Conservation (phyloP, 2,113 vertebrate genomes). For the Raphicerus campestris region DNA sequence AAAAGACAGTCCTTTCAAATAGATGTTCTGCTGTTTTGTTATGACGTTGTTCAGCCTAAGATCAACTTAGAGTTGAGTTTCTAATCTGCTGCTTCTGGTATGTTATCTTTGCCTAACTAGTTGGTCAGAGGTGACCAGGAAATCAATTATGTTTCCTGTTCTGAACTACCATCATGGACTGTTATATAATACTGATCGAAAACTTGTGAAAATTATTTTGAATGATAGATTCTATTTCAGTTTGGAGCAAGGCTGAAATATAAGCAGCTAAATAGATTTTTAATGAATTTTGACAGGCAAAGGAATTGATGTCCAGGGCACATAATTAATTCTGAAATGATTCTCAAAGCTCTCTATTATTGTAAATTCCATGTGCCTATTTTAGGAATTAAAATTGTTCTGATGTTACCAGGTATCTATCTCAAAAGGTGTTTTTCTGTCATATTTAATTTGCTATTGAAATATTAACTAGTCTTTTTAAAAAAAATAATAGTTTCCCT, state of each 20-base stretch:
- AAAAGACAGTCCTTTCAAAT: background rate
- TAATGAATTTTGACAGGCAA: conserved; percentile 16
- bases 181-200: conserved; percentile 54
- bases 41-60: background rate
- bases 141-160: conserved; percentile 44
- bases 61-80: background rate
- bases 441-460: conserved; percentile 36
- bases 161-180: conserved; percentile 20
- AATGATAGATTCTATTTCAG: conserved; percentile 14
- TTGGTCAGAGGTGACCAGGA: conserved; percentile 32
- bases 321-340: conserved; percentile 31
- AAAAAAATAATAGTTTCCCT: background rate
- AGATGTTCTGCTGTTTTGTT: background rate
- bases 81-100: background rate
- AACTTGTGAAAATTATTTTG: conserved; percentile 58
- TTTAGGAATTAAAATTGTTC: background rate
- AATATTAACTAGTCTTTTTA: background rate
- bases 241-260: background rate
- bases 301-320: conserved; percentile 10
- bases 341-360: background rate
- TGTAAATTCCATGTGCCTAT: background rate
- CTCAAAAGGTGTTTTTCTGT: background rate
- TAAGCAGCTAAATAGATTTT: background rate
- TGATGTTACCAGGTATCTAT: background rate
- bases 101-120: conserved; percentile 23